phyloP scores from a whole-genome alignment of 2,113 vertebrate genomes.

The Lasiurus borealis region DNA sequence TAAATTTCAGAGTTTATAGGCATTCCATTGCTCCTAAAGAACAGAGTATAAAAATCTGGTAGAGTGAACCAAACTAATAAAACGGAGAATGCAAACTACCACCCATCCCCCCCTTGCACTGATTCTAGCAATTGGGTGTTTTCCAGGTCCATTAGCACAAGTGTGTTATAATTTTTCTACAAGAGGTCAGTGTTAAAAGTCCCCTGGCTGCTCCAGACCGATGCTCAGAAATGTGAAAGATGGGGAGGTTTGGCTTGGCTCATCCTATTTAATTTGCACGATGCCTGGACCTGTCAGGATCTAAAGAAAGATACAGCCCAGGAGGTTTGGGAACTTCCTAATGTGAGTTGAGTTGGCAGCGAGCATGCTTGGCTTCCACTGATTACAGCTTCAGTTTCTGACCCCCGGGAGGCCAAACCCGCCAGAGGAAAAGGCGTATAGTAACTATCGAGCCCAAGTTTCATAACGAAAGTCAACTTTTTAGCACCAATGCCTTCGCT shows the following conservation, averaged over 20 bases:
- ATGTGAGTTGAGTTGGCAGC: slow-evolving; percentile 69
- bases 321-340: slow-evolving; percentile 77
- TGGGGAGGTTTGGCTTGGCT: slow-evolving; percentile 53
- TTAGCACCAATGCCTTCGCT: not conserved
- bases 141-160: slow-evolving; percentile 76
- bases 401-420: slow-evolving; percentile 34
- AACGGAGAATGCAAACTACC: slow-evolving; percentile 73
- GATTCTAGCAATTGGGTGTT: slow-evolving; percentile 65
- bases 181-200: slow-evolving; percentile 74
- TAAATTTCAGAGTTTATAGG: slow-evolving; percentile 67
- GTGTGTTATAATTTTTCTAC: slow-evolving; percentile 64
- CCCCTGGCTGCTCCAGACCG: slow-evolving; percentile 61
- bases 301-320: slow-evolving; percentile 74
- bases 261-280: slow-evolving; percentile 71
- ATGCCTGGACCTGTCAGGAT: slow-evolving; percentile 74
- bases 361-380: slow-evolving; percentile 45
- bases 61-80: slow-evolving; percentile 79
- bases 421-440: not conserved
- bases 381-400: slow-evolving; percentile 59
- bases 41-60: slow-evolving; percentile 77
- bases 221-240: slow-evolving; percentile 68
- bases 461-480: slow-evolving; percentile 11
- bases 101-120: not conserved
- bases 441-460: slow-evolving; percentile 9
- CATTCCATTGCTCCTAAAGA: slow-evolving; percentile 62